A percentile compares a stretch with the other conserved stretches of the same genome.
Conservation (phyloP, 2,888 invertebrate genomes). For the Dendrolimus houi region DNA sequence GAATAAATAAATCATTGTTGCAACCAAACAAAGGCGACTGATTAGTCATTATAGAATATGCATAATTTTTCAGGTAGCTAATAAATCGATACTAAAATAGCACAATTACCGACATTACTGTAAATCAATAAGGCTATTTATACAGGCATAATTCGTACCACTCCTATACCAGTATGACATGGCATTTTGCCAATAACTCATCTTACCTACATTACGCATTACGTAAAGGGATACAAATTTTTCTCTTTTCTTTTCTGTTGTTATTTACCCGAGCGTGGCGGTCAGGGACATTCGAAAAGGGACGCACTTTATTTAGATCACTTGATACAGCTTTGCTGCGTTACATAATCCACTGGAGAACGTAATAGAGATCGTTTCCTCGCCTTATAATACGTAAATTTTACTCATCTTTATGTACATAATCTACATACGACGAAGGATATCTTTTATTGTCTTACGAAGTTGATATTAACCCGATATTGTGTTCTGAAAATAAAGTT, state of each 20-base stretch:
- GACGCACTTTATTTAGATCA: neutral
- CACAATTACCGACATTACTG: too few species aligned
- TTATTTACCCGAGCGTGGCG: constrained; percentile 25
- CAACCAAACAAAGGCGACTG: too few species aligned
- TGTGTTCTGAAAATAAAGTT: neutral
- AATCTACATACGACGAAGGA: neutral
- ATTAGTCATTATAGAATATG: too few species aligned
- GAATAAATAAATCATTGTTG: too few species aligned
- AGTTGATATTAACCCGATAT: too few species aligned
- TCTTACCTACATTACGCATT: constrained; percentile 43
- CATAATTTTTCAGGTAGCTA: too few species aligned
- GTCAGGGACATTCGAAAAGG: constrained; percentile 17
- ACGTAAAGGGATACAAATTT: constrained; percentile 26
- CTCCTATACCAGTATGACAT: neutral
- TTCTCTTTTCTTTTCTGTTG: constrained; percentile 21
- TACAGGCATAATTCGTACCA: neutral
- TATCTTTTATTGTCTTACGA: neutral
- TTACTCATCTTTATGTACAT: neutral
- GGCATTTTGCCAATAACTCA: constrained; percentile 26
- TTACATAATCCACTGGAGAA: neutral
- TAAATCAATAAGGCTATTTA: neutral
- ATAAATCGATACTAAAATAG: too few species aligned
- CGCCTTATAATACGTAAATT: neutral
- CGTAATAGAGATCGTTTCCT: neutral
- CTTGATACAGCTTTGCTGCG: neutral